These are phyloP conservation scores for Cyrtodaria siliqua DNA, from an alignment of 2,888 invertebrate species.

Conservation along the genomic window DNA sequence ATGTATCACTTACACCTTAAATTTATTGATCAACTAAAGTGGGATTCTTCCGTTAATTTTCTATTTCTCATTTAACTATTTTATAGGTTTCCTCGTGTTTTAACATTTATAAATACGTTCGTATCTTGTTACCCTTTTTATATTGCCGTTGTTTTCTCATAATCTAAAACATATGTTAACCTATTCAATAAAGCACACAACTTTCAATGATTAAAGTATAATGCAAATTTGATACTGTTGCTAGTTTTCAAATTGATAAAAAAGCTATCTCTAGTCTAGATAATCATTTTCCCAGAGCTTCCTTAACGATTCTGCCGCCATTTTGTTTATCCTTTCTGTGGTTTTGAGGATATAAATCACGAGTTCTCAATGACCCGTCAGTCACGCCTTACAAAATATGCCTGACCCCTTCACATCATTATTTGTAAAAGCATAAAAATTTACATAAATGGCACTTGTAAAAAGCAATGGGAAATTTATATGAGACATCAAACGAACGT, in stretches of 20 bases:
- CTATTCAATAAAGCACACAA: not conserved
- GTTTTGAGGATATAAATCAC: conserved; percentile 33
- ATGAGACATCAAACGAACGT: conserved; percentile 61
- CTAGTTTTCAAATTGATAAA: not conserved
- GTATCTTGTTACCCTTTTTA: no score
- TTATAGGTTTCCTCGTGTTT: no score
- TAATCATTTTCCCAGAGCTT: conserved; percentile 44
- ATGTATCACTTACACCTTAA: no score
- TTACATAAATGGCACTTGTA: conserved; percentile 69
- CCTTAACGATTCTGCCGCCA: conserved; percentile 42
- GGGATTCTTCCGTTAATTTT: no score
- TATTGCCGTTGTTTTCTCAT: no score
- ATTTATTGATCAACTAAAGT: no score
- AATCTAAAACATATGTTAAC: no score
- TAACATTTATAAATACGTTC: no score
- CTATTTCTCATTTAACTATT: no score
- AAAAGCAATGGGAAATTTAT: conserved; percentile 65
- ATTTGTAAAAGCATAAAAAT: conserved; percentile 65
- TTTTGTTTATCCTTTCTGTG: conserved; percentile 42
- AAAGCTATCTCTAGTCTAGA: not conserved
- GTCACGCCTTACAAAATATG: conserved; percentile 50
- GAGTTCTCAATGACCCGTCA: conserved; percentile 43
- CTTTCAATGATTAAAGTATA: conserved; percentile 5
- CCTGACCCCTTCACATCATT: conserved; percentile 56
- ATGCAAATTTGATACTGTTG: conserved; percentile 16